A percentile compares a stretch with the other conserved stretches of the same genome.
Evolutionary conservation across 2,888 invertebrate species (phyloP).

Genomic region (Cactoblastis cactorum): DNA sequence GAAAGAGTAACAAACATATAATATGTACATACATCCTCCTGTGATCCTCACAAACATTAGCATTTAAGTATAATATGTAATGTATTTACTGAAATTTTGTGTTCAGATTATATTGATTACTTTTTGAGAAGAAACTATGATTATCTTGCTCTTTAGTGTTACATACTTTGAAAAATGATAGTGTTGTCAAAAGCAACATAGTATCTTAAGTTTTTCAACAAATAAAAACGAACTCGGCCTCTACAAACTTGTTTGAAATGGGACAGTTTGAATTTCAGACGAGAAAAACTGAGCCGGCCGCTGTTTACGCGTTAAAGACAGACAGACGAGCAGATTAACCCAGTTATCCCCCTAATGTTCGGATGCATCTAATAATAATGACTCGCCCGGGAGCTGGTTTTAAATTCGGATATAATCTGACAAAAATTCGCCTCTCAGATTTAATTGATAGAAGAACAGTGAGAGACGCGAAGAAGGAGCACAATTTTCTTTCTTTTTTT

Average conservation of each 20-base stretch:
- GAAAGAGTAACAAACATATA: too few species aligned
- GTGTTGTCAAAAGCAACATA: too few species aligned
- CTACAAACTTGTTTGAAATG: neutral
- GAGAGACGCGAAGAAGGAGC: neutral
- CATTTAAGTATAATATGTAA: too few species aligned
- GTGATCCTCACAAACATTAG: too few species aligned
- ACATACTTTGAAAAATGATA: too few species aligned
- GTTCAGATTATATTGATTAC: too few species aligned
- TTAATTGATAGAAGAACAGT: neutral
- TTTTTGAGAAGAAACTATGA: too few species aligned
- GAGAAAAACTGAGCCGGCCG: neutral
- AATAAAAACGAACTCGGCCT: neutral
- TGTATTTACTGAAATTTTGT: too few species aligned
- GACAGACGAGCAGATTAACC: constrained; percentile 25
- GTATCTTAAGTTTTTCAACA: neutral
- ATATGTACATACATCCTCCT: too few species aligned
- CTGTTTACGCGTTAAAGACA: constrained; percentile 14
- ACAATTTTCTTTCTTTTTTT: neutral
- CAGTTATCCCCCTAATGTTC: constrained; percentile 19
- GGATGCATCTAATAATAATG: constrained; percentile 24
- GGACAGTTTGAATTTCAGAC: neutral
- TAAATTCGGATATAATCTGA: constrained; percentile 9
- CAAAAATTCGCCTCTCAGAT: constrained; percentile 1
- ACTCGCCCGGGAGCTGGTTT: constrained; percentile 11
- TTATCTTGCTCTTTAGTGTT: too few species aligned